Evolutionary conservation across 2,888 invertebrate species (phyloP), one percentile per base, ranked within the genome.

Genomic region (Stenotaenia linearis): DNA sequence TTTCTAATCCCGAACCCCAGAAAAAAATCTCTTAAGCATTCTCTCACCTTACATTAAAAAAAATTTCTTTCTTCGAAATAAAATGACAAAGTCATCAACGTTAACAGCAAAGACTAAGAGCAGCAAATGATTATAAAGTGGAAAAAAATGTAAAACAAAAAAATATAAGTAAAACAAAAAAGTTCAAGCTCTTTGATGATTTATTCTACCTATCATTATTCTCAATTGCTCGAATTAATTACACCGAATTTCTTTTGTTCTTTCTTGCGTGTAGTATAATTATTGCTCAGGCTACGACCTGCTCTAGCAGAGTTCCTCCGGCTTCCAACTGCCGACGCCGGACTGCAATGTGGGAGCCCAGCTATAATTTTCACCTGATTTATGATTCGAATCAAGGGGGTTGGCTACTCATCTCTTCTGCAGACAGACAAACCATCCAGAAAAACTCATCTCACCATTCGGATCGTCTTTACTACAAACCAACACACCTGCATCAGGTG

Each of bases 191-290:
- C 50, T 50, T 21, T 50, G 23, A 78, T 78, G 78, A 78, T 78
- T 78, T 78, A 78, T 69, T 69, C 32, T 21, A 78, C 78, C 78
- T 69, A 69, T 78, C 69, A 78, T 78, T 78, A 78, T 28, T 78
- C 69, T 69, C 56, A 78, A 78, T 78, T 30, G 23, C 30, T 28
- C 40, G 78, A 78, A 78, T 78, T 78, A 78, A 78, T 78, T 78
- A 78, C 50, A 50, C 18, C 78, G 69, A 69, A 30, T 30, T 61
- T 40, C 28, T 50, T 78, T 78, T 78, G 78, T 78, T 78, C 35
- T 50, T 25, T 40, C 78, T 78, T 50, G 78, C 23, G 45, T 25
- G 78, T 50, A 50, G 50, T 50, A 50, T 50, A 50, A 50, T 50
- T 50, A 50, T 50, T 50, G 21, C 50, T 50, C 50, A 50, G 50